phyloP scores from a whole-genome alignment of 1,140 invertebrate genomes.

The Pararge aegeria region DNA sequence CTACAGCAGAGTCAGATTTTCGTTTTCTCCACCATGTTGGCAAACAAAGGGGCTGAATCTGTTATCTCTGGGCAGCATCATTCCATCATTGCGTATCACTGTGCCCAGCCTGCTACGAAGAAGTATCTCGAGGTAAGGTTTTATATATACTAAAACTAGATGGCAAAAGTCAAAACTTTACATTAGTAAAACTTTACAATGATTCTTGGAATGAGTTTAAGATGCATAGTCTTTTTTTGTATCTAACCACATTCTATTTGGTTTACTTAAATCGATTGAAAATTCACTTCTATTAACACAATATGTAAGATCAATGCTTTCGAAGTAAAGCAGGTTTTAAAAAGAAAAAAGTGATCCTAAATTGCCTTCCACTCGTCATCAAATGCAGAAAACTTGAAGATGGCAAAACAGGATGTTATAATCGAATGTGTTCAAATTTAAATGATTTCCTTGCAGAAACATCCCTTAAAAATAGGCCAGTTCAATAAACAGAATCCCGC shows the following conservation, averaged over 20 bases:
- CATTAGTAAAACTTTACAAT: too few relatives aligned
- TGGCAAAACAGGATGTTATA: not conserved
- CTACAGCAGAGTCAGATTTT: constrained; percentile 99
- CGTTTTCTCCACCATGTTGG: constrained; percentile 96
- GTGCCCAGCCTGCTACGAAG: constrained; percentile 96
- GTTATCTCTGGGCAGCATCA: constrained; percentile 93
- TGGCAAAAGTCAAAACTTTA: too few relatives aligned
- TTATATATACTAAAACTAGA: not conserved
- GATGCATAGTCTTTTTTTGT: too few relatives aligned
- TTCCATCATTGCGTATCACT: constrained; percentile 97
- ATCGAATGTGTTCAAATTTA: not conserved
- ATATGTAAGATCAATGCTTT: too few relatives aligned
- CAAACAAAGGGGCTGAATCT: constrained; percentile 96
- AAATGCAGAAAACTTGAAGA: too few relatives aligned
- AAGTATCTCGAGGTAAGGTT: constrained; percentile 92
- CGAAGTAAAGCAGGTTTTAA: too few relatives aligned
- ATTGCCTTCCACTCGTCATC: too few relatives aligned
- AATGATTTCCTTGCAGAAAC: constrained; percentile 83
- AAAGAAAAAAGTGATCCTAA: too few relatives aligned
- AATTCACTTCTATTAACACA: too few relatives aligned
- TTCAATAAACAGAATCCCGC: constrained; percentile 90
- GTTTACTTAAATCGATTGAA: too few relatives aligned
- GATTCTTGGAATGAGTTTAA: too few relatives aligned
- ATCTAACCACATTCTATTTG: too few relatives aligned
- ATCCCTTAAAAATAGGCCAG: constrained; percentile 93